A percentile compares a stretch with the other conserved stretches of the same genome.
Conservation (phyloP, 2,888 invertebrate genomes). For the Caenorhabditis macrosperma region DNA sequence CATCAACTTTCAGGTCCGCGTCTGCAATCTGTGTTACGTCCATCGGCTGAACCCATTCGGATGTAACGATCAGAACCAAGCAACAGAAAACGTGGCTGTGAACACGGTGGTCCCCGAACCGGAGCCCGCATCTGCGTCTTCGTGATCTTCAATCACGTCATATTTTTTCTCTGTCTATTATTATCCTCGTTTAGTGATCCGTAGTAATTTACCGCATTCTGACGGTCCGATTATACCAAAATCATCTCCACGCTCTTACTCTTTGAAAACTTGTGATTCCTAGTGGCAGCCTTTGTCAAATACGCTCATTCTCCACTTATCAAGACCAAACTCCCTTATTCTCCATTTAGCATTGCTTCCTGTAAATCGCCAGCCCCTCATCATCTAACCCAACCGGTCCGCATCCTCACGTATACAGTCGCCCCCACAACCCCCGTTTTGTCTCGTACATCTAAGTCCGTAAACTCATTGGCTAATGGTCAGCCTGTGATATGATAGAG, state of each 20-base stretch:
- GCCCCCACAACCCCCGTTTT: not conserved
- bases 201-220: not conserved
- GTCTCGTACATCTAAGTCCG: conserved; percentile 17
- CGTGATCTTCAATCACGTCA: conserved; percentile 10
- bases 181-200: conserved; percentile 4
- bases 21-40: conserved; percentile 80
- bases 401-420: conserved; percentile 12
- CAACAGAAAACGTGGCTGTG: conserved; percentile 2
- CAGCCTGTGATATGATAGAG: conserved; percentile 35
- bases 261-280: not conserved
- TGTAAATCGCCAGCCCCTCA: not conserved
- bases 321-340: not conserved
- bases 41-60: conserved; percentile 79
- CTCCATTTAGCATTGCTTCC: not conserved
- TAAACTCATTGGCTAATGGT: conserved; percentile 7
- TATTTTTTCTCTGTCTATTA: not conserved
- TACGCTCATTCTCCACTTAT: not conserved
- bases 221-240: not conserved
- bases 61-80: conserved; percentile 46
- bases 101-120: conserved; percentile 1
- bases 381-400: conserved; percentile 37
- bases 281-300: not conserved
- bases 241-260: not conserved
- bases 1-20: conserved; percentile 76
- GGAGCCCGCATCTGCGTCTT: conserved; percentile 38